Base-by-base conservation (phyloP, 2,888 invertebrate genomes). In the Sthenelais limicola region DNA sequence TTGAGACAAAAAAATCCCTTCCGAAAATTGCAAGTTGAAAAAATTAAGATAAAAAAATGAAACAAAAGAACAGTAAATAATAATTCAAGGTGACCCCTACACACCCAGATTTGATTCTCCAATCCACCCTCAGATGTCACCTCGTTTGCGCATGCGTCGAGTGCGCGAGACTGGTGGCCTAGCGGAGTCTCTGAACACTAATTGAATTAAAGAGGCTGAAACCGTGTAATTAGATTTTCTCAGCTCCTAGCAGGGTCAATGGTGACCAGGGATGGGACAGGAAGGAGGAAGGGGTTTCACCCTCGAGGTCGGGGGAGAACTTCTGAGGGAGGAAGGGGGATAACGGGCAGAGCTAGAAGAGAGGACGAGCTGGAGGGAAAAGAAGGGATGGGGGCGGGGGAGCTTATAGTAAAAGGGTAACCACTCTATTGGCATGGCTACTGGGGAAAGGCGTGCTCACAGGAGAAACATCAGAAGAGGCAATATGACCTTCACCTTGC, bases 121-220 rank as follows among this genome's bases (percentile, higher is more conserved):
- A 9, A 12, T 3, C 9, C 62, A 24, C 38, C 26, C 62, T 43
- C 43, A 62, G 62, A 28, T 35, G 62, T 9, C 38, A 15, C 62
- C 43, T 35, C 35, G 62, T 38, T 62, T 62, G 62, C 62, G 62
- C 62, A 62, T 62, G 62, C 62, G 62, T 38, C 12, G 62, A 35
- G 62, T 43, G 43, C 38, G 43, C 43, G 38, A 62, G 62, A 62
- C 38, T 43, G 62, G 38, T 43, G 62, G 38, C 62, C 35, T 38
- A 24, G 62, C 12, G 38, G 38, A n/a, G 35, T 43, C 62, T 62
- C 62, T 62, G 62, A 62, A 62, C 38, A 38, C 62, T 62, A 62
- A 62, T 28, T 62, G 38, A 24, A 62, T 62, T 62, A 62, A 62
- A 62, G 62, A 38, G 38, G 62, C 38, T 21, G 62, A 12, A 35